Evolutionary conservation across 37 sponge, comb jelly and placozoan genomes (phyloP).

Genomic region (Haliclona indistincta): DNA sequence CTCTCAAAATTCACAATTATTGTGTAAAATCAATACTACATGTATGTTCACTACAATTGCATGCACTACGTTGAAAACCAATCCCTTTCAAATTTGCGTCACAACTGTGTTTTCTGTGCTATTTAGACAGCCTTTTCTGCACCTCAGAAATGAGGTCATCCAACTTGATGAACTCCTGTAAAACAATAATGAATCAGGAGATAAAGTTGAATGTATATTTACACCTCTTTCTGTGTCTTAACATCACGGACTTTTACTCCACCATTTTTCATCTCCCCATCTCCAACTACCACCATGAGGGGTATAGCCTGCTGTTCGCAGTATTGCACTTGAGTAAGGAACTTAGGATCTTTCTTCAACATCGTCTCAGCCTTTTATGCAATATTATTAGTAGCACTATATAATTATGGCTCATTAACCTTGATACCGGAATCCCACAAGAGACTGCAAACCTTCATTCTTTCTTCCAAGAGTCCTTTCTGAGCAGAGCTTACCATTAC

Average conservation of each 20-base stretch:
- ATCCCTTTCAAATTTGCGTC: too few relatives aligned
- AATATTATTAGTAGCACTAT: too few relatives aligned
- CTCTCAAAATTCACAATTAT: too few relatives aligned
- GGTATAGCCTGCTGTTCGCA: conserved; percentile 87
- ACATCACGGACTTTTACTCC: conserved; percentile 87
- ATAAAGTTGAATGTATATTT: too few relatives aligned
- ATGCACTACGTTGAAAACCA: too few relatives aligned
- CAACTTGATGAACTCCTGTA: too few relatives aligned
- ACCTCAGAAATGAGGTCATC: too few relatives aligned
- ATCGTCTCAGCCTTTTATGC: conserved; percentile 87
- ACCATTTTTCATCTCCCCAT: conserved; percentile 73
- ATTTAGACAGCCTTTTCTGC: too few relatives aligned
- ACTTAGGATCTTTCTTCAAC: conserved; percentile 91
- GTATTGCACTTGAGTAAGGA: conserved; percentile 96
- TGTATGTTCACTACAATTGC: too few relatives aligned
- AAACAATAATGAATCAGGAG: too few relatives aligned
- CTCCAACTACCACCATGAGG: conserved; percentile 78
- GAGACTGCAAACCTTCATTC: conserved; percentile 77
- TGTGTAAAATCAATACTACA: too few relatives aligned
- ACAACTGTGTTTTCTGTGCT: too few relatives aligned
- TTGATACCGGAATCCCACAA: conserved; percentile 93
- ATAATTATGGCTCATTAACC: conserved; percentile 31
- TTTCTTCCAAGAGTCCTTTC: conserved; percentile 82
- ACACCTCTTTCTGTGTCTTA: conserved; percentile 74
- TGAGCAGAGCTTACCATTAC: conserved; percentile 92